These are phyloP conservation scores for Portunus trituberculatus DNA, from an alignment of 1,140 invertebrate species.

Conservation along the genomic window DNA sequence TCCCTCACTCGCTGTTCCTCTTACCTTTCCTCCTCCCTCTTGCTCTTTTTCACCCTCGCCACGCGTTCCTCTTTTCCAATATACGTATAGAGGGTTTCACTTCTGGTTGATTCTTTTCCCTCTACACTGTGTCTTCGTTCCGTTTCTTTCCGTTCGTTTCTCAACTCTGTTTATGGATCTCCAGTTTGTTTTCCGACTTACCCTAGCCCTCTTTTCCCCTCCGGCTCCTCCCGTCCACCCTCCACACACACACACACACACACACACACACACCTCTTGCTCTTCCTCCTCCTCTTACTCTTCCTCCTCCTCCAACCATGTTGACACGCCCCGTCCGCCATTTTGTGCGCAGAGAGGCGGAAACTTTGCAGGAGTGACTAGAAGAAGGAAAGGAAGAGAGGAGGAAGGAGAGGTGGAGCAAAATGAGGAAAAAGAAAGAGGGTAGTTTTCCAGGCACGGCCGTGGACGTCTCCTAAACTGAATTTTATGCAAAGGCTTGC, in stretches of 20 bases:
- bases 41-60: background rate
- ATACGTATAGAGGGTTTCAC: background rate
- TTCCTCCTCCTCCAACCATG: constrained; percentile 39
- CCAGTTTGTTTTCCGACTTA: background rate
- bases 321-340: constrained; percentile 64
- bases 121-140: background rate
- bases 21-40: constrained; percentile 41
- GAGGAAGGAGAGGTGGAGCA: background rate
- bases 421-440: background rate
- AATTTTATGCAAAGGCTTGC: constrained; percentile 19
- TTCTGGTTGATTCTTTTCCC: background rate
- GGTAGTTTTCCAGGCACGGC: background rate
- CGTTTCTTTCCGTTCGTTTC: background rate
- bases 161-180: background rate
- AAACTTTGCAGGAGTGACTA: constrained; percentile 35
- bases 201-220: background rate
- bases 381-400: constrained; percentile 15
- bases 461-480: background rate
- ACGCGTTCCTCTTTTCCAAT: background rate
- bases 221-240: constrained; percentile 17
- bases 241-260: constrained; percentile 15
- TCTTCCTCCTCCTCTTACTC: constrained; percentile 7
- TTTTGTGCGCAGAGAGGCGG: constrained; percentile 68
- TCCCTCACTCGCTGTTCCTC: constrained; percentile 24
- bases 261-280: background rate